A percentile compares a stretch with the other conserved stretches of the same genome.
phyloP scores from a whole-genome alignment of 2,113 vertebrate genomes.

The Pseudopodoces humilis region DNA sequence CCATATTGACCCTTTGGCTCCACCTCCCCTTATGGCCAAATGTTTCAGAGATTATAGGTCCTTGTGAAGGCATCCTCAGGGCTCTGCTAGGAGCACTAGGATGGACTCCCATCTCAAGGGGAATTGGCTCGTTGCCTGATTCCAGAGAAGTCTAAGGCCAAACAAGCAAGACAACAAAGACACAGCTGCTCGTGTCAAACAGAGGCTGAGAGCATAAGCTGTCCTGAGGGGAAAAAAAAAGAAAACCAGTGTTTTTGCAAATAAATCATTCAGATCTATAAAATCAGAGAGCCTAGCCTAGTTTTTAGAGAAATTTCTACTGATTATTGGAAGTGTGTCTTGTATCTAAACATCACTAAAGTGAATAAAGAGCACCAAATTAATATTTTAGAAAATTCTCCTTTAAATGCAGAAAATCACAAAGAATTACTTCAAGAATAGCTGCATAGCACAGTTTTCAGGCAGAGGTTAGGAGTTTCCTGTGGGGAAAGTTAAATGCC shows the following conservation, averaged over 20 bases:
- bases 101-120: neutral
- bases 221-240: neutral
- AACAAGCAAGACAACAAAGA: neutral
- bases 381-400: neutral
- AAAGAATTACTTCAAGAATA: neutral
- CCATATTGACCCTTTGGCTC: slow-evolving; percentile 23
- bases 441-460: neutral
- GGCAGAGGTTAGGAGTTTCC: neutral
- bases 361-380: neutral
- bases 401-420: neutral
- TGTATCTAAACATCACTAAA: neutral
- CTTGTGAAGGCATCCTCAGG: neutral
- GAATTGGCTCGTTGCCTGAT: neutral
- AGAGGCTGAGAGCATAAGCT: neutral
- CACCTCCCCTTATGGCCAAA: slow-evolving; percentile 23
- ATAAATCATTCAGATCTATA: neutral
- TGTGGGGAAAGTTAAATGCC: neutral
- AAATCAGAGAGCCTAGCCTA: neutral
- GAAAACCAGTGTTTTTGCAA: neutral
- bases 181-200: neutral
- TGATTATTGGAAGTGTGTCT: neutral
- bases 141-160: neutral
- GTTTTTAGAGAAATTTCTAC: neutral
- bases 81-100: neutral
- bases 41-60: neutral